phyloP scores from a whole-genome alignment of 2,888 invertebrate species.

The Bugula neritina region DNA sequence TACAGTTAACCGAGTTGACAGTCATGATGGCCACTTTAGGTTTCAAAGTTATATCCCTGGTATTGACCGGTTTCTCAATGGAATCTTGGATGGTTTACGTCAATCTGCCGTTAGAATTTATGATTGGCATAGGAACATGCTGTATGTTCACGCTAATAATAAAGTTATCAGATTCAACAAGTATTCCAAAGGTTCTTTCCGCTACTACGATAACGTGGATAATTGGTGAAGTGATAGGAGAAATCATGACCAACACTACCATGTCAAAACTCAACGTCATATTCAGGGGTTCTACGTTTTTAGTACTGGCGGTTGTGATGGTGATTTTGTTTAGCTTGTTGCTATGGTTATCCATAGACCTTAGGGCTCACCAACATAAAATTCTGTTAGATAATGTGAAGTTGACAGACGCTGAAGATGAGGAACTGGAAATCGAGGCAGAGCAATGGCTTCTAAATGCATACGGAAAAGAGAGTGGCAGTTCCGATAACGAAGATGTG shows the following conservation, averaged over 20 bases:
- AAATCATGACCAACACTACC: not conserved
- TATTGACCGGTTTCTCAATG: not conserved
- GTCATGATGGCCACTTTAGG: not conserved
- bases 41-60: not conserved
- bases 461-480: not conserved
- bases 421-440: not conserved
- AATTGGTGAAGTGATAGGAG: not conserved
- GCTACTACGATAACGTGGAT: not conserved
- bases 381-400: constrained; percentile 1
- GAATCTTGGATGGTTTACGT: constrained; percentile 6
- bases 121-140: not conserved
- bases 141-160: not conserved
- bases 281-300: not conserved
- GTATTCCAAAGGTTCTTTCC: not conserved
- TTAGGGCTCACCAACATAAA: not conserved
- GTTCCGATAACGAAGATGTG: too few species aligned
- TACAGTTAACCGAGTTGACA: not conserved
- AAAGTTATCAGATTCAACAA: not conserved
- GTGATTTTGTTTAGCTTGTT: not conserved
- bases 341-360: constrained; percentile 2
- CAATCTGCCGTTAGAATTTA: not conserved
- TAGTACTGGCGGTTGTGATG: not conserved
- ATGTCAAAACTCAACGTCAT: not conserved
- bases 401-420: not conserved
- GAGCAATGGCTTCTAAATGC: constrained; percentile 1